phyloP scores from a whole-genome alignment of 2,797 vertebrate species.

The Molossus alvarezi region DNA sequence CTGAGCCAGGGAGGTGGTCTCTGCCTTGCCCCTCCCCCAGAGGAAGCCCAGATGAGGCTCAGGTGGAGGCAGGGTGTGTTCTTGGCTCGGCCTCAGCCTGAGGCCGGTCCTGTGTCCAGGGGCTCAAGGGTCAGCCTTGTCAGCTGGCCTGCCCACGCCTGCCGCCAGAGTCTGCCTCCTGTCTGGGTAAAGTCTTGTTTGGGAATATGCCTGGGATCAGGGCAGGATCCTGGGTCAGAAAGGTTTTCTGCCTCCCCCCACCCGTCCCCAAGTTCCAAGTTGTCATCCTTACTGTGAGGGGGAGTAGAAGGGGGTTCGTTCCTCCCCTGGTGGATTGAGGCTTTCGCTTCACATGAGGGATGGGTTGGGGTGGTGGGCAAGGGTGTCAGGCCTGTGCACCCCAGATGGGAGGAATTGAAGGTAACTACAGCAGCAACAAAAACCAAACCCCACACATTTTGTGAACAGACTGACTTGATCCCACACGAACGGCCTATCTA shows the following conservation, averaged over 20 bases:
- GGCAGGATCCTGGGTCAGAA: not conserved
- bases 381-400: too few species aligned
- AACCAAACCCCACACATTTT: accelerated
- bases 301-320: accelerated
- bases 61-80: not conserved
- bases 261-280: not conserved
- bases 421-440: not conserved
- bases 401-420: not conserved
- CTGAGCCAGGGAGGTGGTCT: too few species aligned
- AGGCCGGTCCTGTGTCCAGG: not conserved
- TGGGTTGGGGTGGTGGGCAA: accelerated
- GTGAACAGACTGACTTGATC: not conserved
- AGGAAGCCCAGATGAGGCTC: not conserved
- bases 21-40: not conserved
- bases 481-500: accelerated
- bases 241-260: too few species aligned
- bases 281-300: not conserved
- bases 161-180: accelerated
- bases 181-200: not conserved
- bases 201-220: not conserved
- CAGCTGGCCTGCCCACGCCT: not conserved
- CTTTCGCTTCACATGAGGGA: not conserved
- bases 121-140: not conserved
- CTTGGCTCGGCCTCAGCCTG: not conserved
- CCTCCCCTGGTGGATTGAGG: not conserved